These are phyloP conservation scores for Rhinogobio ventralis DNA, from an alignment of 2,797 vertebrate genomes.

Conservation along the genomic window DNA sequence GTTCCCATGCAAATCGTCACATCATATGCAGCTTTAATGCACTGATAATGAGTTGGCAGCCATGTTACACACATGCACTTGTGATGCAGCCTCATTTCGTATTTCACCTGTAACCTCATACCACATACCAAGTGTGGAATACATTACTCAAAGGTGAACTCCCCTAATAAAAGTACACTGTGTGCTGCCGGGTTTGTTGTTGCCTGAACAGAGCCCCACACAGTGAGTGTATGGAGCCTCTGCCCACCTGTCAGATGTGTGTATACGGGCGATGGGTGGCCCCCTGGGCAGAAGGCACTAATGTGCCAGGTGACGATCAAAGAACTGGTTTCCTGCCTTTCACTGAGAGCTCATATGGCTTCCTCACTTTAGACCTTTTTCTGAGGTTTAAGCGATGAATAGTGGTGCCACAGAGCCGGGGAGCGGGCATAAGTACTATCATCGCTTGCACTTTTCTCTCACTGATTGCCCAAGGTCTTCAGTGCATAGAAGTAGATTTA, in stretches of 20 bases:
- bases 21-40: conserved; percentile 48
- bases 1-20: conserved; percentile 37
- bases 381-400: not conserved
- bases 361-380: conserved; percentile 45
- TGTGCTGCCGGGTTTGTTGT: conserved; percentile 34
- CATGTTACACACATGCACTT: conserved; percentile 29
- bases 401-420: not conserved
- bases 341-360: conserved; percentile 74
- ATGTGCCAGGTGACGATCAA: conserved; percentile 84
- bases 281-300: conserved; percentile 77
- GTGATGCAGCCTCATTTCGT: conserved; percentile 11
- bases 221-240: conserved; percentile 30
- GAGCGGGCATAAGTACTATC: not conserved
- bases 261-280: conserved; percentile 74
- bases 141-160: conserved; percentile 25
- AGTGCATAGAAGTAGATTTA: not conserved
- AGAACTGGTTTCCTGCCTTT: conserved; percentile 78
- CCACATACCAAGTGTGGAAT: conserved; percentile 24
- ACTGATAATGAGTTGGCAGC: conserved; percentile 41
- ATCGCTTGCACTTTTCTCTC: conserved; percentile 13
- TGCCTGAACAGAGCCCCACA: conserved; percentile 18
- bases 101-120: conserved; percentile 43
- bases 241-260: conserved; percentile 71
- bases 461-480: conserved; percentile 5
- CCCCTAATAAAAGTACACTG: conserved; percentile 15